Evolutionary conservation across 2,888 invertebrate genomes (phyloP).

Genomic region (Aphodius granarius): DNA sequence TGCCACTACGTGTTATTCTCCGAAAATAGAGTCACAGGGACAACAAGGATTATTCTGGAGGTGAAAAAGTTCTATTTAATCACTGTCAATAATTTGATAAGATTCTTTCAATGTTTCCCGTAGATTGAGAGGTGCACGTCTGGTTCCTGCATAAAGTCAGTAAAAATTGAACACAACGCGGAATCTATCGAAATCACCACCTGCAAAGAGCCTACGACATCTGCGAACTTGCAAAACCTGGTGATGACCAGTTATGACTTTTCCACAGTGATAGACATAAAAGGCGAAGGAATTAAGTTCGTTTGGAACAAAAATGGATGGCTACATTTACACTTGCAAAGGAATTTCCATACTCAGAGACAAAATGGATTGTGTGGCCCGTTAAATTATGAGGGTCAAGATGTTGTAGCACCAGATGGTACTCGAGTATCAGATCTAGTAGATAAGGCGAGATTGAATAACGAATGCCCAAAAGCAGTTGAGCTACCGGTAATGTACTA

Average conservation of each 20-base stretch:
- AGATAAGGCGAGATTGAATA: background rate
- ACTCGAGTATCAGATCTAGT: background rate
- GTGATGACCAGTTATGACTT: background rate
- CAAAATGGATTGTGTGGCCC: background rate
- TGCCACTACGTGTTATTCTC: background rate
- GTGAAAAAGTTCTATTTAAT: slow-evolving; percentile 2
- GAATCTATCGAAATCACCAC: background rate
- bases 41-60: background rate
- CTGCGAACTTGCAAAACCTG: background rate
- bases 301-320: background rate
- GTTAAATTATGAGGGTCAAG: background rate
- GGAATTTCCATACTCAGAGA: background rate
- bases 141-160: slow-evolving; percentile 5
- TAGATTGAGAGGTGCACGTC: background rate
- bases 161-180: background rate
- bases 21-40: background rate
- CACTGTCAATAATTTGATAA: background rate
- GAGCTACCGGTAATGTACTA: background rate
- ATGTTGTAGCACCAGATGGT: background rate
- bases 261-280: background rate
- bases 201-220: background rate
- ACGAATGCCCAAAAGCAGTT: background rate
- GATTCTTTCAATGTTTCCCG: background rate
- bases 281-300: background rate
- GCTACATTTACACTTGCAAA: background rate